Percentiles rank a stretch among this genome's conserved stretches.
These are phyloP conservation scores for Ictalurus punctatus DNA, from an alignment of 2,113 vertebrate genomes.

Conservation along the genomic window DNA sequence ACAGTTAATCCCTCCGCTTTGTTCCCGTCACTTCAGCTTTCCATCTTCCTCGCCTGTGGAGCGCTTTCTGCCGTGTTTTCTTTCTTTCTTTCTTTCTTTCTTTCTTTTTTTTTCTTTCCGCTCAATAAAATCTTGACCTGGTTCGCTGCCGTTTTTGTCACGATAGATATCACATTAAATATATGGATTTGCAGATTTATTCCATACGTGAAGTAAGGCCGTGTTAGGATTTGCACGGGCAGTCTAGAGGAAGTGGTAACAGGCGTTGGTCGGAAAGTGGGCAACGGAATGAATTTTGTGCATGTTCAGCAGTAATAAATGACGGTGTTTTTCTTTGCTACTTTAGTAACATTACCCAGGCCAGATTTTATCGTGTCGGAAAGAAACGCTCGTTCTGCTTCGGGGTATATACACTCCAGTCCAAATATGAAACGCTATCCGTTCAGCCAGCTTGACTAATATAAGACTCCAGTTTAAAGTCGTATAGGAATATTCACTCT, in stretches of 20 bases:
- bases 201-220: no score
- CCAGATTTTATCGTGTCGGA: constrained; percentile 7
- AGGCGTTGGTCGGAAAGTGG: not conserved
- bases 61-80: not conserved
- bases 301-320: constrained; percentile 19
- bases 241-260: not conserved
- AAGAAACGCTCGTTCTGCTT: constrained; percentile 22
- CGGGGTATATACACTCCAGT: not conserved
- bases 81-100: no score
- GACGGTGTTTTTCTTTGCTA: constrained; percentile 6
- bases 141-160: not conserved
- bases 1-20: not conserved
- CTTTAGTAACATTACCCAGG: not conserved
- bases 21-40: constrained; percentile 18
- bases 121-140: not conserved
- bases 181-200: not conserved
- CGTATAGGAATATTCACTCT: not conserved
- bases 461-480: not conserved
- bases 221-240: not conserved
- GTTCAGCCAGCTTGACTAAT: not conserved
- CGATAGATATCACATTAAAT: not conserved
- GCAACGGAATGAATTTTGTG: constrained; percentile 1
- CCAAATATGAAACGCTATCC: constrained; percentile 16
- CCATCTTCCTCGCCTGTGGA: not conserved
- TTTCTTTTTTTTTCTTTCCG: not conserved